phyloP scores from a whole-genome alignment of 2,113 vertebrate genomes.

The Forbesichthys papilliferus region DNA sequence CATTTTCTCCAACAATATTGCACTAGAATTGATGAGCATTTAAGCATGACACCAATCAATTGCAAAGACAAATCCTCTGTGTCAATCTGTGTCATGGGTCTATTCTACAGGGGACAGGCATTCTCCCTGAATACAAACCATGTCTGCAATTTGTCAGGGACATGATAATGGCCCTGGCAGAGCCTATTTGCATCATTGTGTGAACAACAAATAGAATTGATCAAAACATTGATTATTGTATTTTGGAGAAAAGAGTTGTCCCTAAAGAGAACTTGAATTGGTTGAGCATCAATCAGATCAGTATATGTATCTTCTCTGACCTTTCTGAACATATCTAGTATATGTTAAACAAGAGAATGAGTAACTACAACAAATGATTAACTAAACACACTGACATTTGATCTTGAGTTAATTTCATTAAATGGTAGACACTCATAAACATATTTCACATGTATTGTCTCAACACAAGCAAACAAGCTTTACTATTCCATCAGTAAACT shows the following conservation, averaged over 20 bases:
- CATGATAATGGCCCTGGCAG: constrained; percentile 69
- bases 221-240: constrained; percentile 71
- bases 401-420: background rate
- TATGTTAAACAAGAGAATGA: constrained; percentile 19
- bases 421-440: background rate
- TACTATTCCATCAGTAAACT: background rate
- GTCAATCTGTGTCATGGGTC: constrained; percentile 42
- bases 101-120: constrained; percentile 66
- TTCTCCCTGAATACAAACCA: constrained; percentile 67
- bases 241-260: constrained; percentile 63
- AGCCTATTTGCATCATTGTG: constrained; percentile 73
- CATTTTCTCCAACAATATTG: background rate
- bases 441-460: background rate
- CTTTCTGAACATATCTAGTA: constrained; percentile 45
- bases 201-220: constrained; percentile 74
- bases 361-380: constrained; percentile 21
- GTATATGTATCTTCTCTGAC: constrained; percentile 62
- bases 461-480: background rate
- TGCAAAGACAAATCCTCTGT: constrained; percentile 64
- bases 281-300: constrained; percentile 50
- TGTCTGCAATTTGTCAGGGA: constrained; percentile 70
- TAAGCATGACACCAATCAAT: constrained; percentile 72
- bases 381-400: constrained; percentile 14
- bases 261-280: constrained; percentile 37
- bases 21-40: constrained; percentile 60